phyloP scores from a whole-genome alignment of 1,140 invertebrate species.

The Drosophila baimaii region DNA sequence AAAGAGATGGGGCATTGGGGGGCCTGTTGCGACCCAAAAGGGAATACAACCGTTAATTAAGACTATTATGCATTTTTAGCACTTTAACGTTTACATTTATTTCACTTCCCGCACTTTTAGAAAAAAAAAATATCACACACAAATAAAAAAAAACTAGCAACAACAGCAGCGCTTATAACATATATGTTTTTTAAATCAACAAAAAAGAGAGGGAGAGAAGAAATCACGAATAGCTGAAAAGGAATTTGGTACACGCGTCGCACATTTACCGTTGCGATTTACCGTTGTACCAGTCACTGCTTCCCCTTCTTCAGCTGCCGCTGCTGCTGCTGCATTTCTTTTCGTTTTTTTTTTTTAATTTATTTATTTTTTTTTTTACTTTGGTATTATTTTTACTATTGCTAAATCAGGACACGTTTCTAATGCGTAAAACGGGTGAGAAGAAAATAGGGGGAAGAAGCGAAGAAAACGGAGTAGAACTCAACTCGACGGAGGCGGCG shows the following conservation, averaged over 20 bases:
- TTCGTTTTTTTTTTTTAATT: neutral
- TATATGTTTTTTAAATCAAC: slow-evolving; percentile 26
- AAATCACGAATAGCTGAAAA: slow-evolving; percentile 24
- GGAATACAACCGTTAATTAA: slow-evolving; percentile 46
- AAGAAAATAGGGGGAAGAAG: slow-evolving; percentile 28
- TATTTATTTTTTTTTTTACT: no score
- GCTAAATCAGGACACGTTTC: slow-evolving; percentile 43
- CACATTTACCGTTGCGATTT: slow-evolving; percentile 32
- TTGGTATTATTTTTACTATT: slow-evolving; percentile 20
- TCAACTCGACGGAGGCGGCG: slow-evolving; percentile 53
- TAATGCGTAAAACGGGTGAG: slow-evolving; percentile 32
- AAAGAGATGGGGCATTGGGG: slow-evolving; percentile 16
- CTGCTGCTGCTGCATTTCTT: slow-evolving; percentile 16
- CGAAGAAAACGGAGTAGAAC: slow-evolving; percentile 41
- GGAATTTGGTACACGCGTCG: slow-evolving; percentile 44
- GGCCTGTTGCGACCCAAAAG: slow-evolving; percentile 38
- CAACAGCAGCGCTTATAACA: slow-evolving; percentile 27
- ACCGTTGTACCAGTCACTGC: slow-evolving; percentile 36
- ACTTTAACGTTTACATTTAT: slow-evolving; percentile 9
- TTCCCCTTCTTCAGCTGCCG: slow-evolving; percentile 11
- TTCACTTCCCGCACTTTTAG: slow-evolving; percentile 26
- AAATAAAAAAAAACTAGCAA: slow-evolving; percentile 32
- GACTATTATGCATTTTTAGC: slow-evolving; percentile 37
- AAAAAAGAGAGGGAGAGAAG: slow-evolving; percentile 15
- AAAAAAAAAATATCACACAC: slow-evolving; percentile 22